Conservation (phyloP, 1,140 invertebrate species). For the Drosophila tristis region DNA sequence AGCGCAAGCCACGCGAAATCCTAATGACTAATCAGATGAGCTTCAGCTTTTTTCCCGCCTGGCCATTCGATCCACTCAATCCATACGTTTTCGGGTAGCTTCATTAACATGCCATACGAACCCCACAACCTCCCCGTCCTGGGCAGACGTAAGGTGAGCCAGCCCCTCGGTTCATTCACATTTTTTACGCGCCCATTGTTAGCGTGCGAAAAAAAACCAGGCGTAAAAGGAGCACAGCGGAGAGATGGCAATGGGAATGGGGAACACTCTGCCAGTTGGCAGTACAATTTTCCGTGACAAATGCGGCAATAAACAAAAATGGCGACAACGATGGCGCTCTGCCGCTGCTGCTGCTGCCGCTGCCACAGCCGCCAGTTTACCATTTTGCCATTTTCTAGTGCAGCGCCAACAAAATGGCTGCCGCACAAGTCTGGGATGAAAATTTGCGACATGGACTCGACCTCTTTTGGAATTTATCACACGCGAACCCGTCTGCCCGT, state of each 20-base stretch:
- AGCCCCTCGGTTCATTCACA: slow-evolving; percentile 39
- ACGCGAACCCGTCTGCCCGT: slow-evolving; percentile 50
- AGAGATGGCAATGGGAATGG: slow-evolving; percentile 1
- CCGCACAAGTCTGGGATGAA: slow-evolving; percentile 61
- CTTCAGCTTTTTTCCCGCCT: not conserved
- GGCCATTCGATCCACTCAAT: slow-evolving; percentile 1
- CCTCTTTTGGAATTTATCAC: slow-evolving; percentile 74
- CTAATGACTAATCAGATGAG: slow-evolving; percentile 51
- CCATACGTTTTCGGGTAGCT: slow-evolving; percentile 10
- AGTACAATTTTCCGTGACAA: slow-evolving; percentile 74
- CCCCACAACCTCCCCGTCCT: not conserved
- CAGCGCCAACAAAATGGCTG: slow-evolving; percentile 70
- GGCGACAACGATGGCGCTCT: slow-evolving; percentile 51
- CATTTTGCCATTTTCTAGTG: slow-evolving; percentile 64
- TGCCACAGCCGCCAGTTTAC: not conserved
- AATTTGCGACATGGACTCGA: slow-evolving; percentile 52
- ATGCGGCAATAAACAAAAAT: slow-evolving; percentile 75
- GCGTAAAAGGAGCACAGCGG: slow-evolving; percentile 5
- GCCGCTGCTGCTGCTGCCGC: slow-evolving; percentile 1
- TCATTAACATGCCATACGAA: slow-evolving; percentile 59
- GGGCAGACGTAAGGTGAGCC: slow-evolving; percentile 61
- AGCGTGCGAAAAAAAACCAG: slow-evolving; percentile 11
- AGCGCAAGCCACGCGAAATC: not conserved
- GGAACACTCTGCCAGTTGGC: slow-evolving; percentile 41
- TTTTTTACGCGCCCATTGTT: slow-evolving; percentile 65